phyloP scores from a whole-genome alignment of 1,140 invertebrate genomes.

The Megathymus violae region DNA sequence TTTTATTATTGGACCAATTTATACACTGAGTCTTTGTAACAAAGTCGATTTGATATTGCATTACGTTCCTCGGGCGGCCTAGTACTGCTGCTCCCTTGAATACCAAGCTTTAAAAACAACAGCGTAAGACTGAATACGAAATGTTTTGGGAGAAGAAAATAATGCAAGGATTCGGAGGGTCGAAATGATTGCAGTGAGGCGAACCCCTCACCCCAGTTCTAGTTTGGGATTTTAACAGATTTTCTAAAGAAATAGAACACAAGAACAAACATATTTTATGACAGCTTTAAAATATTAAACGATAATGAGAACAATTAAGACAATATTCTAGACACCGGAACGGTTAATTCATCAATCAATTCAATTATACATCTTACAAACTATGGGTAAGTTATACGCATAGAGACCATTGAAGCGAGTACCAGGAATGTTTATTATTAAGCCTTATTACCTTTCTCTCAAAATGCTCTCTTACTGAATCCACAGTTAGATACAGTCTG shows the following conservation, averaged over 20 bases:
- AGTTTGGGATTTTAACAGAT: slow-evolving; percentile 51
- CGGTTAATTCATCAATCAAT: too few species aligned
- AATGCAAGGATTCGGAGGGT: slow-evolving; percentile 66
- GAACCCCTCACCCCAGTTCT: slow-evolving; percentile 49
- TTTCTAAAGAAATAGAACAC: slow-evolving; percentile 23
- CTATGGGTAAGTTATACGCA: too few species aligned
- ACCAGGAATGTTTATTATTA: too few species aligned
- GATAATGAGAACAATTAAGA: too few species aligned
- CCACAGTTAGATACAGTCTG: too few species aligned
- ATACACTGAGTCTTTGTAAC: slow-evolving; percentile 57
- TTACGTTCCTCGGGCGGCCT: slow-evolving; percentile 49
- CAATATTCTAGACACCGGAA: too few species aligned
- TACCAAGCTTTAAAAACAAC: slow-evolving; percentile 1
- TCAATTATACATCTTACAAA: too few species aligned
- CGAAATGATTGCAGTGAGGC: slow-evolving; percentile 67
- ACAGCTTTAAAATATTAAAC: too few species aligned
- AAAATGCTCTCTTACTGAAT: too few species aligned
- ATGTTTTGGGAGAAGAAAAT: slow-evolving; percentile 37
- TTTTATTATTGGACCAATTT: slow-evolving; percentile 54
- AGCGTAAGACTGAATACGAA: slow-evolving; percentile 34
- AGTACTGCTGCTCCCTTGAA: not conserved
- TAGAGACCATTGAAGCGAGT: too few species aligned
- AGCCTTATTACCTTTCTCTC: too few species aligned
- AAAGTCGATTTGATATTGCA: slow-evolving; percentile 58
- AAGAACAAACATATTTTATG: too few species aligned